phyloP scores from a whole-genome alignment of 2,888 invertebrate genomes.

The Stramonita haemastoma region DNA sequence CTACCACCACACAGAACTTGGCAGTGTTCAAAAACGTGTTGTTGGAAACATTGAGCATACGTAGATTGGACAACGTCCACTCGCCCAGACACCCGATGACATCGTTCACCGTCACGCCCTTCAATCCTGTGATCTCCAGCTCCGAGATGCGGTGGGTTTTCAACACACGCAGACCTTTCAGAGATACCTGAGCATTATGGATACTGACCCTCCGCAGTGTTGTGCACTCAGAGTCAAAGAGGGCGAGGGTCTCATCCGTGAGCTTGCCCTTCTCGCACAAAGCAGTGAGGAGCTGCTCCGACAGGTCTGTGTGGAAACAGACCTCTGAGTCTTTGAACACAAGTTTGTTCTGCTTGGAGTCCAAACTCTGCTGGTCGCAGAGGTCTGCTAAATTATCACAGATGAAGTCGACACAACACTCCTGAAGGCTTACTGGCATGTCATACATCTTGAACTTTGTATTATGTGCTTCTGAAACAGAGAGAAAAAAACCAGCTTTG shows the following conservation, averaged over 20 bases:
- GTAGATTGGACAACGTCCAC: slow-evolving; percentile 83
- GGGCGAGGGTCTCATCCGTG: slow-evolving; percentile 82
- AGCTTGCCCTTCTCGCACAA: slow-evolving; percentile 82
- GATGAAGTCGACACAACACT: slow-evolving; percentile 83
- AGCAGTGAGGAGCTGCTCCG: slow-evolving; percentile 77
- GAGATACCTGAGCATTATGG: slow-evolving; percentile 81
- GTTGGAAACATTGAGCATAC: slow-evolving; percentile 82
- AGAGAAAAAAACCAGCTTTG: neutral
- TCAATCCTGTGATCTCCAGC: slow-evolving; percentile 82
- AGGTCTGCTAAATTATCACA: slow-evolving; percentile 82
- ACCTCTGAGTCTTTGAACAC: slow-evolving; percentile 70
- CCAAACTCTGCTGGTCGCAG: slow-evolving; percentile 72
- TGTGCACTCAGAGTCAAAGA: slow-evolving; percentile 82
- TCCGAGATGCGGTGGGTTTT: slow-evolving; percentile 83
- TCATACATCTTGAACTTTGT: slow-evolving; percentile 80
- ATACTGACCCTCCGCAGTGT: slow-evolving; percentile 82
- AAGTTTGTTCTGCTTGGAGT: slow-evolving; percentile 57
- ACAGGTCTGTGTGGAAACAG: slow-evolving; percentile 71
- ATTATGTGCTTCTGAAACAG: neutral
- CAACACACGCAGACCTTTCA: slow-evolving; percentile 82
- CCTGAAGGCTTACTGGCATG: slow-evolving; percentile 82
- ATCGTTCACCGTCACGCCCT: slow-evolving; percentile 81
- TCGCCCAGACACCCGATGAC: slow-evolving; percentile 83
- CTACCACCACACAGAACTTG: slow-evolving; percentile 81
- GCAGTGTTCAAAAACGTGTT: slow-evolving; percentile 83